Evolutionary conservation across 2,113 vertebrate genomes (phyloP).

Genomic region (Lepus timidus): DNA sequence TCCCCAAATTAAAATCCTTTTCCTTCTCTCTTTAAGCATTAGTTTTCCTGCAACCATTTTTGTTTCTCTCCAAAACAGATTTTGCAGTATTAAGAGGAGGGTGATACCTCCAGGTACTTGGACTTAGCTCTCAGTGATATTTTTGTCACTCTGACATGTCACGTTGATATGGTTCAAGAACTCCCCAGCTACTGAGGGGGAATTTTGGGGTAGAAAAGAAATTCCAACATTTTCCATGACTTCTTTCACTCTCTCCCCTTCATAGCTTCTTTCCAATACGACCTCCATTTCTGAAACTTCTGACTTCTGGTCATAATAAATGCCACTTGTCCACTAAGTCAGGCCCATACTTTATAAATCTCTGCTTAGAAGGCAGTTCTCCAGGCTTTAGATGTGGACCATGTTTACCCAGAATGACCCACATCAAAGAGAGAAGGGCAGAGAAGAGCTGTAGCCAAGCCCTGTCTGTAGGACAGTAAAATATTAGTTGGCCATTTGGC

Average conservation of each 20-base stretch:
- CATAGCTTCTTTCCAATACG: not conserved
- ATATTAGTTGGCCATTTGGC: not conserved
- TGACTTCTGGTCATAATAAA: not conserved
- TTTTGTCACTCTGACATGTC: not conserved
- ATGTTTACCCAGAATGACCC: not conserved
- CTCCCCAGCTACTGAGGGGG: not conserved
- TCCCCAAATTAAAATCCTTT: not conserved
- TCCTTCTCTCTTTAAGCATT: not conserved
- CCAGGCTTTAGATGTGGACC: not conserved
- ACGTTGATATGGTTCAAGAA: not conserved
- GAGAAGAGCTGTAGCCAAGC: not conserved
- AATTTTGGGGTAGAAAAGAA: conserved; percentile 11
- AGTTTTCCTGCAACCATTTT: not conserved
- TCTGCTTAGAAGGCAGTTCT: not conserved
- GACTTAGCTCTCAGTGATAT: not conserved
- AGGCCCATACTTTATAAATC: not conserved
- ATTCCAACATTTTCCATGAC: not conserved
- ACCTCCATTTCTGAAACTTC: conserved; percentile 4
- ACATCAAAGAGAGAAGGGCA: not conserved
- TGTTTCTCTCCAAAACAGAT: not conserved
- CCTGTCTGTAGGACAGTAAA: not conserved
- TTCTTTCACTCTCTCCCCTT: not conserved
- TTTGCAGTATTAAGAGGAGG: not conserved
- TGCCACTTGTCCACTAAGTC: not conserved
- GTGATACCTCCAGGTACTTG: not conserved